A percentile compares a stretch with the other conserved stretches of the same genome.
These are phyloP conservation scores for Mesorhabditis sp. DNA, from an alignment of 2,888 invertebrate genomes.

Conservation along the genomic window DNA sequence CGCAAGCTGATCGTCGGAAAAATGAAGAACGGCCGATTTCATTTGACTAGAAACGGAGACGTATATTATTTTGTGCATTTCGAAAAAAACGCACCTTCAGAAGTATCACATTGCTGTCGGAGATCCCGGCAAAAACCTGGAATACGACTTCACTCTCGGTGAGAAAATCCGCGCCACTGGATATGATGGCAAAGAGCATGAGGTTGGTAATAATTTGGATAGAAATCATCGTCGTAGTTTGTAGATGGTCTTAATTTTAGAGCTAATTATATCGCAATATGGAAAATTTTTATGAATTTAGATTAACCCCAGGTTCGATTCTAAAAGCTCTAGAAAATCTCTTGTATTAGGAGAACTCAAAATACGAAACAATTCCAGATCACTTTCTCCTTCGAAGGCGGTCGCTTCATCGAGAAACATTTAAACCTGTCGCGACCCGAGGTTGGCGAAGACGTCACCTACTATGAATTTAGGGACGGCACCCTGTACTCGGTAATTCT, in stretches of 20 bases:
- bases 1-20: conserved; percentile 2
- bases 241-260: too few species aligned
- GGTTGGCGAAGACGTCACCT: background rate
- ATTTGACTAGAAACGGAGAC: background rate
- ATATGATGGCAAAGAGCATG: background rate
- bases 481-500: conserved; percentile 3
- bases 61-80: background rate
- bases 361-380: background rate
- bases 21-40: background rate
- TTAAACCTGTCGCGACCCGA: background rate
- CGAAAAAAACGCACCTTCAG: background rate
- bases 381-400: background rate
- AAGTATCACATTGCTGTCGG: background rate
- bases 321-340: background rate
- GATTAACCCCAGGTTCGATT: too few species aligned
- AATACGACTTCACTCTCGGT: background rate
- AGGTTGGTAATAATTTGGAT: background rate
- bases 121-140: background rate
- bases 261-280: too few species aligned
- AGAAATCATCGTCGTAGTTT: too few species aligned
- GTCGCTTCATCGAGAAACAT: background rate
- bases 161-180: background rate
- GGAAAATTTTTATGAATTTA: too few species aligned
- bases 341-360: background rate
- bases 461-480: background rate